phyloP scores from a whole-genome alignment of 1,140 invertebrate genomes.

The Heterodera carotae region DNA sequence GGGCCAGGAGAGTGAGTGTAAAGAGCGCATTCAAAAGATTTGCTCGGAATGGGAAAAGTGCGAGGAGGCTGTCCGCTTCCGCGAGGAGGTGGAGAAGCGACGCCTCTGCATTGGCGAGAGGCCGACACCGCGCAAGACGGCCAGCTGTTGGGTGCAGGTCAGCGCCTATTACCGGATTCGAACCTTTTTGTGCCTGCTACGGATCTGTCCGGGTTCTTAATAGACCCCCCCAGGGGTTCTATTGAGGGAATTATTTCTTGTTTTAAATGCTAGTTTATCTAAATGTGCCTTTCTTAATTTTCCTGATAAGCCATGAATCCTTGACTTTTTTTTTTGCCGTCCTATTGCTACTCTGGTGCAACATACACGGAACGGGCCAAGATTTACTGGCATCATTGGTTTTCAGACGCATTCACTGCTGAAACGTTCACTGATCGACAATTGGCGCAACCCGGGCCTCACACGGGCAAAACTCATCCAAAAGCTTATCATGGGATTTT shows the following conservation, averaged over 20 bases:
- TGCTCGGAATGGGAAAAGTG: conserved; percentile 52
- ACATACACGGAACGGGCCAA: not conserved
- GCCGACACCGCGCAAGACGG: conserved; percentile 43
- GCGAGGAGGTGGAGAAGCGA: conserved; percentile 32
- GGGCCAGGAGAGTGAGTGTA: conserved; percentile 66
- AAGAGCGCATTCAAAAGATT: conserved; percentile 52
- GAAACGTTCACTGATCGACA: conserved; percentile 56
- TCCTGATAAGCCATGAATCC: no score
- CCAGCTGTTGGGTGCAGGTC: conserved; percentile 43
- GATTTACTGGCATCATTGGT: not conserved
- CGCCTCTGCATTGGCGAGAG: conserved; percentile 8
- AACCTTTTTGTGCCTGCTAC: no score
- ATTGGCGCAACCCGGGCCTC: conserved; percentile 57
- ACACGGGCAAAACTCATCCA: conserved; percentile 62
- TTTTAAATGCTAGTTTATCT: no score
- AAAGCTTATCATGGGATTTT: conserved; percentile 63
- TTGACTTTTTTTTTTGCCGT: no score
- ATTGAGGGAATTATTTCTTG: no score
- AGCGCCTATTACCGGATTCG: no score
- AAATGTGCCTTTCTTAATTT: no score
- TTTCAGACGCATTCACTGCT: conserved; percentile 39
- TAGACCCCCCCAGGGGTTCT: no score
- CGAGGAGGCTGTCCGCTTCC: conserved; percentile 36
- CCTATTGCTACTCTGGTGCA: conserved; percentile 13
- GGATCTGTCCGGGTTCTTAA: no score